phyloP scores from a whole-genome alignment of 2,888 invertebrate species.

The Cryptocephalus moraei region DNA sequence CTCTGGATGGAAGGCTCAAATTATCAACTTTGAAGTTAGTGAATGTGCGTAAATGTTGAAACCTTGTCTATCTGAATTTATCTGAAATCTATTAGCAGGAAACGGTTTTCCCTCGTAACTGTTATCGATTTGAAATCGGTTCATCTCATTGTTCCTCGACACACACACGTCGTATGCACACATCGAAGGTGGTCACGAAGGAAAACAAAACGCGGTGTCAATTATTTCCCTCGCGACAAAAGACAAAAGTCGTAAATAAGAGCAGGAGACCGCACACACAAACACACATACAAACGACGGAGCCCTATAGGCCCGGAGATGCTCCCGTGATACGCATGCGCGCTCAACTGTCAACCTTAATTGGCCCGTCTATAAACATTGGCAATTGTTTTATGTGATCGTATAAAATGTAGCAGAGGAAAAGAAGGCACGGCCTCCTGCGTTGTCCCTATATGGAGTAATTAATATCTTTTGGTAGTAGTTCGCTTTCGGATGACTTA shows the following conservation, averaged over 20 bases:
- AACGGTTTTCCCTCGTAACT: too few species aligned
- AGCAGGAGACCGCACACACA: slow-evolving; percentile 33
- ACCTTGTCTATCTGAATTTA: too few species aligned
- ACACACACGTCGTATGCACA: slow-evolving; percentile 8
- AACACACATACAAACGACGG: neutral
- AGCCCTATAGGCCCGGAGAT: slow-evolving; percentile 12
- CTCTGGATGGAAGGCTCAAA: too few species aligned
- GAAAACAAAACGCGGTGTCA: slow-evolving; percentile 23
- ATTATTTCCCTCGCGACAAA: slow-evolving; percentile 28
- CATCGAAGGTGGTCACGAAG: slow-evolving; percentile 23
- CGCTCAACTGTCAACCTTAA: slow-evolving; percentile 13
- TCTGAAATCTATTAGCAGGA: too few species aligned
- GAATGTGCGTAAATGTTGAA: too few species aligned
- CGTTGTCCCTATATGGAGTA: slow-evolving; percentile 24
- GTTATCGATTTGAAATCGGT: too few species aligned
- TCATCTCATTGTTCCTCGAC: neutral
- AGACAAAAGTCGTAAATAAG: slow-evolving; percentile 31
- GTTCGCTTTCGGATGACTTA: slow-evolving; percentile 17
- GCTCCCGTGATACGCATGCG: slow-evolving; percentile 27
- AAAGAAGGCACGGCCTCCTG: slow-evolving; percentile 14
- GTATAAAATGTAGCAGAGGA: too few species aligned
- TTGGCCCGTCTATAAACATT: slow-evolving; percentile 8
- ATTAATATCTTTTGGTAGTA: slow-evolving; percentile 22
- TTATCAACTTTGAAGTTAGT: too few species aligned
- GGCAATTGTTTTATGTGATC: slow-evolving; percentile 17